phyloP scores from a whole-genome alignment of 1,140 invertebrate genomes.

The Vollenhovia emeryi region DNA sequence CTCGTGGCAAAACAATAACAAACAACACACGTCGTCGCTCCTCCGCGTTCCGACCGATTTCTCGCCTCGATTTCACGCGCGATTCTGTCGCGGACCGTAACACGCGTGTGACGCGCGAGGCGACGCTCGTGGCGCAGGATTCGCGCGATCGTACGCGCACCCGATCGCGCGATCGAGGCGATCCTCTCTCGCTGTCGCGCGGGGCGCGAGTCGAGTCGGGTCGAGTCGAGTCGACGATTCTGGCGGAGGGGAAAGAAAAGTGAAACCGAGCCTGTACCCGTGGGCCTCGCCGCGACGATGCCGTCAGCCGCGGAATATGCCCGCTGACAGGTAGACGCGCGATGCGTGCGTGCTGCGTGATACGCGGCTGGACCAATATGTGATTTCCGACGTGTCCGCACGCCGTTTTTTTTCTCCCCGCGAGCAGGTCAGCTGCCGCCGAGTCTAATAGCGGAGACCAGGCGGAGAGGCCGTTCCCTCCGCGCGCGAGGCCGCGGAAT shows the following conservation, averaged over 20 bases:
- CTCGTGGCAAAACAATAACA: constrained; percentile 80
- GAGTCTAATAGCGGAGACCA: neutral
- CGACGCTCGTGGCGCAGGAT: neutral
- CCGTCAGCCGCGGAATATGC: constrained; percentile 67
- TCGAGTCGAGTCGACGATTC: neutral
- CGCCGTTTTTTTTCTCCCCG: too few relatives aligned
- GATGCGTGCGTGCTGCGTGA: constrained; percentile 52
- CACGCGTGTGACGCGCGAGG: neutral
- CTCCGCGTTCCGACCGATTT: constrained; percentile 35
- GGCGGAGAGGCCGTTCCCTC: neutral
- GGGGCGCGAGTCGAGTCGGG: neutral
- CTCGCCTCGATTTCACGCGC: constrained; percentile 30
- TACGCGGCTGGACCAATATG: constrained; percentile 57
- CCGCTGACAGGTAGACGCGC: constrained; percentile 76
- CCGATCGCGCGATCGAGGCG: neutral
- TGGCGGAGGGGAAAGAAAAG: neutral
- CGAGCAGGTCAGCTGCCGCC: neutral
- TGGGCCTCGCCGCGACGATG: constrained; percentile 44
- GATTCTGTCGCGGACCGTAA: neutral
- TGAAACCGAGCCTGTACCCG: constrained; percentile 39
- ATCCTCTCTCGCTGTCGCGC: constrained; percentile 9
- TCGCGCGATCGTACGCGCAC: neutral
- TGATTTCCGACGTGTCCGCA: neutral
- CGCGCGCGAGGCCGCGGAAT: neutral
- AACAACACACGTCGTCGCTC: constrained; percentile 41